Evolutionary conservation across 1,140 invertebrate genomes (phyloP), one percentile per base, ranked within the genome.

Genomic region (Diachasma alloeum): DNA sequence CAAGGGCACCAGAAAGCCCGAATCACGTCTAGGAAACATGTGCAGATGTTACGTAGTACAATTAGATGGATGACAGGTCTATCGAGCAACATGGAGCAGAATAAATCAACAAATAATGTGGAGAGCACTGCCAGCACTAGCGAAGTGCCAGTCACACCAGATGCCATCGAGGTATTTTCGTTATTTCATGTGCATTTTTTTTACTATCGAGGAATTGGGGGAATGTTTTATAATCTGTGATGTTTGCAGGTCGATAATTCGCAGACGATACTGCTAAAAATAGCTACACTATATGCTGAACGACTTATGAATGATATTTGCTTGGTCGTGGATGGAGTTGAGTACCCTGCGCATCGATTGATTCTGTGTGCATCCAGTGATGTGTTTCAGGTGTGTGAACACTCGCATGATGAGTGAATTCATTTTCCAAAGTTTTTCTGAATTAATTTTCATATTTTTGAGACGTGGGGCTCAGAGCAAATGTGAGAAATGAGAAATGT

Each of bases 341-440:
- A 94, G 75, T 97, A 96, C 91, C 95, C 96, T 24, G 95, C 96
- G 24, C 97, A 98, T 89, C 92, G 96, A 72, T 92, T 98, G 8
- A 98, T 98, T 83, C 91, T 98, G 1, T 98, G 96, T 92, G 96
- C 96, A 77, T 97, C 95, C 77, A 98, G 96, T 89, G 97, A 98
- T 91, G 97, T 98, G 19, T 98, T 98, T 89, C 96, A 97, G 91
- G 95, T 96, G 89, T 83, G 76, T 75, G 24, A 73, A 17, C 72
- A 31, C 66, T 37, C 63, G 1, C 63, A 44, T 39, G 46, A 24
- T 39, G 37, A 9, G 63, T 17, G n/a, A n/a, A n/a, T n/a, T n/a
- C n/a, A n/a, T n/a, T n/a, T n/a, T n/a, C n/a, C n/a, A n/a, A n/a
- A n/a, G n/a, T n/a, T n/a, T n/a, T n/a, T n/a, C n/a, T n/a, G n/a